Conservation (phyloP, 2,113 vertebrate species). For the Scomber japonicus region DNA sequence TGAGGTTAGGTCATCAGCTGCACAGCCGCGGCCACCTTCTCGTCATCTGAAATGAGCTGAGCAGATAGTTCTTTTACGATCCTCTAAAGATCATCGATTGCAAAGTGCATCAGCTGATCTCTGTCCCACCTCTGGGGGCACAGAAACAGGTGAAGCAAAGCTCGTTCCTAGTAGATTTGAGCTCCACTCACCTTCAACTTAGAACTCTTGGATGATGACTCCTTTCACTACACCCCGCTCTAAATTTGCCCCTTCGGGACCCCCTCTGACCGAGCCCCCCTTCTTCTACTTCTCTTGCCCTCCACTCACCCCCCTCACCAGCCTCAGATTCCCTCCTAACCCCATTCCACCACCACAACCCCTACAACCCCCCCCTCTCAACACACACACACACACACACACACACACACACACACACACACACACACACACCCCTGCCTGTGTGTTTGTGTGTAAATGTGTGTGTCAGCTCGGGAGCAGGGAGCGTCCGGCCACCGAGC, state of each 20-base stretch:
- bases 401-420: constrained; percentile 28
- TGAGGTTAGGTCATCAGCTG: constrained; percentile 15
- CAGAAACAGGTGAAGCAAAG: not conserved
- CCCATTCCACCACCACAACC: constrained; percentile 46
- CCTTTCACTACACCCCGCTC: constrained; percentile 38
- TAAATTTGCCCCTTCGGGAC: constrained; percentile 60
- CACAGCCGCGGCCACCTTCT: not conserved
- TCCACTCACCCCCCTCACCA: constrained; percentile 15
- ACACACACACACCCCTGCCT: constrained; percentile 24
- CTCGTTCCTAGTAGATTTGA: not conserved
- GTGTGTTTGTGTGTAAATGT: constrained; percentile 63
- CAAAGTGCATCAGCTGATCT: not conserved
- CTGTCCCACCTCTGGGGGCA: not conserved
- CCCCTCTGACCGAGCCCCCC: constrained; percentile 18
- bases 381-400: constrained; percentile 32
- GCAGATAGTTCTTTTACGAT: not conserved
- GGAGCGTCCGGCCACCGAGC: constrained; percentile 37
- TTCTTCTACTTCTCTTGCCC: not conserved
- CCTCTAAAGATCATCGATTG: too few relatives aligned
- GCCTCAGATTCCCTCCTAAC: constrained; percentile 68
- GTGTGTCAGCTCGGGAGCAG: constrained; percentile 58
- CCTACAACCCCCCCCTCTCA: constrained; percentile 19
- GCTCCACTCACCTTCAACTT: not conserved
- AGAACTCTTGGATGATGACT: not conserved
- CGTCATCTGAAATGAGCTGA: not conserved